Evolutionary conservation across 2,797 vertebrate species (phyloP), one percentile per base, ranked within the genome.

Genomic region (Sebastes minor): DNA sequence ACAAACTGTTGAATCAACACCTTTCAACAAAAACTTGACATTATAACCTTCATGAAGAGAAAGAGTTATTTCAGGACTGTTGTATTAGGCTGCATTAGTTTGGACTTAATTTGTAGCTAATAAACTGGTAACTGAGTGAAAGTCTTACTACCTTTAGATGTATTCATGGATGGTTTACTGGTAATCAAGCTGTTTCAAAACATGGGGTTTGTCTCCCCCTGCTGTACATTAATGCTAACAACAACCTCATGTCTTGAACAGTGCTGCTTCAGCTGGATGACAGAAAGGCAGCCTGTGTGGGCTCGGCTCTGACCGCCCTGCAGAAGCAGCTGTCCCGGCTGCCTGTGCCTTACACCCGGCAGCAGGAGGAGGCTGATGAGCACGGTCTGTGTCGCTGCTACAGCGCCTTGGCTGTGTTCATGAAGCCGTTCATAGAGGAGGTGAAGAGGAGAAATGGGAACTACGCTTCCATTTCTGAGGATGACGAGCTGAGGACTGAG

Each of bases 291-390:
- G 93, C 94, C 77, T 92, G 94, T 1, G 79, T 98, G 91, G 97
- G 97, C 46, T 86, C 94, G 82, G 95, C 92, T 46, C 91, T 99
- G 83, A 95, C 95, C 4, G 95, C 96, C 73, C 91, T 99, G 63
- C 97, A 97, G 88, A 94, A 92, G 89, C 97, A 97, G 88, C 68
- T 98, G 14, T 94, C 95, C 66, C 89, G 94, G 46, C 95, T 99
- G 80, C 98, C 98, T 3, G 96, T 99, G 62, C 97, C 98, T 27
- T 97, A 96, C 74, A 96, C 94, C 22, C 83, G 87, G 83, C 94
- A 97, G 91, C 97, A 97, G 90, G 96, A 96, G 81, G 89, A 93
- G 82, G 95, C 94, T 42, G 98, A 99, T 49, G 90, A 92, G 59
- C 89, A 95, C 10, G 95, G 96, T 8, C 94, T 99, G 82, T 96